phyloP scores from a whole-genome alignment of 2,888 invertebrate genomes.

The Luperina testacea region DNA sequence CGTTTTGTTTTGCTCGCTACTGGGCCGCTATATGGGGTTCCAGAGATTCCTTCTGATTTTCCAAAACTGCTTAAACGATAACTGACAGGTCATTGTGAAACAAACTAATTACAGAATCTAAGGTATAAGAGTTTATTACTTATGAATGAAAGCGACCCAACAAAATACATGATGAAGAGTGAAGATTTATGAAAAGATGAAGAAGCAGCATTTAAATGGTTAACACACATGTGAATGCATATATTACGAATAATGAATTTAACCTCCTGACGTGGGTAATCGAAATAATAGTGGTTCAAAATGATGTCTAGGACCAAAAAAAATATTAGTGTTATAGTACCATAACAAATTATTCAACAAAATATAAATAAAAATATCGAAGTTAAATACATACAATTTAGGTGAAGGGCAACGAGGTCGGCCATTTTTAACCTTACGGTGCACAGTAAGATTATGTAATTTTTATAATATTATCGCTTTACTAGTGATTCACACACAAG shows the following conservation, averaged over 20 bases:
- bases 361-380: conserved; percentile 11
- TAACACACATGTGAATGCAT: not conserved
- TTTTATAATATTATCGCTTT: conserved; percentile 14
- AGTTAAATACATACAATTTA: conserved; percentile 10
- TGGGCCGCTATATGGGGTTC: not conserved
- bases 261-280: not conserved
- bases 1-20: too few relatives aligned
- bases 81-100: not conserved
- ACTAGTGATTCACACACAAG: not conserved
- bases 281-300: not conserved
- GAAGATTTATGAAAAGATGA: not conserved
- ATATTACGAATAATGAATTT: not conserved
- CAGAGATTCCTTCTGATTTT: not conserved
- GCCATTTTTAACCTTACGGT: not conserved
- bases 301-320: not conserved
- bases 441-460: not conserved
- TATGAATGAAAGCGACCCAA: not conserved
- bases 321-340: conserved; percentile 2
- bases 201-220: not conserved
- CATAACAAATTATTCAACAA: not conserved
- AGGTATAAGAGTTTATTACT: not conserved
- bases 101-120: not conserved
- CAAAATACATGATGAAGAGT: not conserved
- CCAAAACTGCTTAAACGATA: not conserved
- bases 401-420: conserved; percentile 42